These are phyloP conservation scores for Notospermus geniculatus DNA, from an alignment of 1,140 invertebrate species.

Conservation along the genomic window DNA sequence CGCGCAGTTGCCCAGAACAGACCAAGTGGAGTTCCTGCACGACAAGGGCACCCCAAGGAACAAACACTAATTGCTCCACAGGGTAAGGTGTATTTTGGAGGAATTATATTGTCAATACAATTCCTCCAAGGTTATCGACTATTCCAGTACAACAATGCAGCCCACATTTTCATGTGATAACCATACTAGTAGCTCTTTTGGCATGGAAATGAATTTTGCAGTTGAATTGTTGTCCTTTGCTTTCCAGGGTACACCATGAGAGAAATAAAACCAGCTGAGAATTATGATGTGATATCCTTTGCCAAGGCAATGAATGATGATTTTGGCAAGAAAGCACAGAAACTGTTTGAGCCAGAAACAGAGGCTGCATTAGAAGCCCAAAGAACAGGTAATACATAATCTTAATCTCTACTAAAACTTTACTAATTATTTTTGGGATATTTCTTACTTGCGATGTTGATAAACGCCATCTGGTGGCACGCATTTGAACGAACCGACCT, in stretches of 20 bases:
- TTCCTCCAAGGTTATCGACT: too few relatives aligned
- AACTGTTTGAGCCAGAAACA: conserved; percentile 54
- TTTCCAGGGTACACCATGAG: conserved; percentile 51
- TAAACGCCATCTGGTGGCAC: too few relatives aligned
- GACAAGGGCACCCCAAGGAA: conserved; percentile 22
- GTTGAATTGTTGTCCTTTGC: too few relatives aligned
- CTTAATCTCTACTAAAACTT: too few relatives aligned
- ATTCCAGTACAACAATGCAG: neutral
- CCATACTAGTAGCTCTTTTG: too few relatives aligned
- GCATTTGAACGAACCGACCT: too few relatives aligned
- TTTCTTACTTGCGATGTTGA: too few relatives aligned
- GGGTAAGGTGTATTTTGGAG: conserved; percentile 17
- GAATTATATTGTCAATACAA: neutral
- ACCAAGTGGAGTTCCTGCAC: conserved; percentile 19
- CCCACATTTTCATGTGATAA: conserved; percentile 4
- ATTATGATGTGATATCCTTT: conserved; percentile 55
- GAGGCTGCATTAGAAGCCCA: conserved; percentile 52
- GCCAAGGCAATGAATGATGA: conserved; percentile 56
- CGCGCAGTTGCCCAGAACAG: conserved; percentile 21
- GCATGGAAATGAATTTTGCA: too few relatives aligned
- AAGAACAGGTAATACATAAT: too few relatives aligned
- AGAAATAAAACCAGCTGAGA: conserved; percentile 50
- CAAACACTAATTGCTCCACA: conserved; percentile 30
- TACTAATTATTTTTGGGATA: too few relatives aligned
- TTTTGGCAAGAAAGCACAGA: conserved; percentile 52